Evolutionary conservation across 2,888 invertebrate species (phyloP).

Genomic region (Drosophila percnosoma): DNA sequence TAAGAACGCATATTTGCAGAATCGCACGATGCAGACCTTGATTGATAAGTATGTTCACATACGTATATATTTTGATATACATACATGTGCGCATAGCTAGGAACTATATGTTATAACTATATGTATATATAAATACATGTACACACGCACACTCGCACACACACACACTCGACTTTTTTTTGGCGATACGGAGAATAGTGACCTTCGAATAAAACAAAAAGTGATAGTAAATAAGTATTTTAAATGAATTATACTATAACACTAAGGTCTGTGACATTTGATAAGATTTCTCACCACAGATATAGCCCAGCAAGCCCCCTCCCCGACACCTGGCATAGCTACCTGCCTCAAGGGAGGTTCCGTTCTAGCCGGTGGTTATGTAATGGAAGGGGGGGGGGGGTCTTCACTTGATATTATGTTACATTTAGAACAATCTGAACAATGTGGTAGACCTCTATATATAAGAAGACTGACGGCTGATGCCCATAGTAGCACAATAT

Average conservation of each 20-base stretch:
- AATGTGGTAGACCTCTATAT: not conserved
- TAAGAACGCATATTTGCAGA: slow-evolving; percentile 71
- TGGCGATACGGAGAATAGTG: slow-evolving; percentile 37
- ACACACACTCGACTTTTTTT: slow-evolving; percentile 8
- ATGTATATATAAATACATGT: not conserved
- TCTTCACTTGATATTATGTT: not conserved
- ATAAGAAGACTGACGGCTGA: too few species aligned
- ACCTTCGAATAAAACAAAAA: slow-evolving; percentile 47
- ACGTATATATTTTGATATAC: slow-evolving; percentile 30
- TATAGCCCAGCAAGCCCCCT: slow-evolving; percentile 1
- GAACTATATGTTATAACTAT: slow-evolving; percentile 36
- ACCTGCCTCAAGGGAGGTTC: not conserved
- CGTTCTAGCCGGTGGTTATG: too few species aligned
- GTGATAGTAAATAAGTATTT: slow-evolving; percentile 67
- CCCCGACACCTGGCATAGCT: not conserved
- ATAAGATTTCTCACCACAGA: slow-evolving; percentile 57
- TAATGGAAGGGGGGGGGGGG: not conserved
- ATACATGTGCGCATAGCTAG: slow-evolving; percentile 16
- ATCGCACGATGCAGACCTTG: slow-evolving; percentile 77
- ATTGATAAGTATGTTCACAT: slow-evolving; percentile 67
- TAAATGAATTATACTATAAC: slow-evolving; percentile 62
- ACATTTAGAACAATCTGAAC: not conserved
- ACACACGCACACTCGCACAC: not conserved
- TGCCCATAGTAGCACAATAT: too few species aligned
- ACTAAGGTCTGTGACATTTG: slow-evolving; percentile 71